Percentiles rank a stretch among this genome's conserved stretches.
phyloP scores from a whole-genome alignment of 2,797 vertebrate species.

The Sarcoramphus papa region DNA sequence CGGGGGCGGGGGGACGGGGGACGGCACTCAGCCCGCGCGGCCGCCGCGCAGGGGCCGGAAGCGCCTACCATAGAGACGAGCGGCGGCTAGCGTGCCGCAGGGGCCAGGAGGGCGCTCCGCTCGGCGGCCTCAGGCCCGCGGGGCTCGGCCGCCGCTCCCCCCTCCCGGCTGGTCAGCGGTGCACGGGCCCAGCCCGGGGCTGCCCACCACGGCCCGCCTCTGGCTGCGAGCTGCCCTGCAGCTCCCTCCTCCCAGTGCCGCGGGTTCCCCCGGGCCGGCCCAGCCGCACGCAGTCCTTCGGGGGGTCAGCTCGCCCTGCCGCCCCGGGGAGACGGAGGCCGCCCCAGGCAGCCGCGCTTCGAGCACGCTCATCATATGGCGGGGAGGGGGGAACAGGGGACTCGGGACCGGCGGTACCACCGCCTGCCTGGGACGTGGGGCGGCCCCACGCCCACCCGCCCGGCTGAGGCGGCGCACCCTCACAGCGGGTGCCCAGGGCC shows the following conservation, averaged over 20 bases:
- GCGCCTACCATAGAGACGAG: not conserved
- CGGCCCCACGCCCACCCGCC: too few relatives aligned
- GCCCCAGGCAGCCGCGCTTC: not conserved
- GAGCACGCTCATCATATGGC: not conserved
- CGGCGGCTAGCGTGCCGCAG: not conserved
- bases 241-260: not conserved
- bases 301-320: not conserved
- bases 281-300: not conserved
- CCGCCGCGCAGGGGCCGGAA: not conserved
- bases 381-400: too few relatives aligned
- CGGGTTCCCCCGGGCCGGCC: too few relatives aligned
- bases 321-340: not conserved
- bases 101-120: not conserved
- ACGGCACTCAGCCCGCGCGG: not conserved
- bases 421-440: too few relatives aligned
- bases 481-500: fast-evolving
- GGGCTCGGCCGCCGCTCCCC: not conserved
- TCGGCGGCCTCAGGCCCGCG: not conserved
- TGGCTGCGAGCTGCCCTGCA: not conserved
- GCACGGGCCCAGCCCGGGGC: not conserved
- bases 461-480: too few relatives aligned
- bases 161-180: not conserved
- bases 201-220: not conserved
- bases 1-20: too few relatives aligned
- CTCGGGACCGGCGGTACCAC: not conserved